Conservation (phyloP, 2,113 vertebrate genomes). For the Podocnemis expansa region DNA sequence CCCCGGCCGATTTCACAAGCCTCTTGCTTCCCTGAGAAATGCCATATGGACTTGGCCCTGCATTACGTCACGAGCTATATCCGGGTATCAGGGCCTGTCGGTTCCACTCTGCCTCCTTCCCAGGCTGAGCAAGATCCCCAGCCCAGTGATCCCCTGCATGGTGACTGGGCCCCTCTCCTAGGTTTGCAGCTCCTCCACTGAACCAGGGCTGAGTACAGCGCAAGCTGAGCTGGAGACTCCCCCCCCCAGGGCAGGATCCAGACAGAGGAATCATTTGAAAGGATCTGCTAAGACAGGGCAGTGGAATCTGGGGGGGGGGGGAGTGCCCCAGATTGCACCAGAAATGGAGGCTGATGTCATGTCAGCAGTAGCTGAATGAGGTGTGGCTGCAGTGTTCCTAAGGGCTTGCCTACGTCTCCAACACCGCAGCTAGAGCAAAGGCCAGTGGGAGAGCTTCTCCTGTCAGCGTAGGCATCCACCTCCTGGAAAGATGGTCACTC, state of each 20-base stretch:
- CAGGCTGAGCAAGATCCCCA: neutral
- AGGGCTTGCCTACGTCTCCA: too few relatives aligned
- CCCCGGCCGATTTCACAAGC: constrained; percentile 66
- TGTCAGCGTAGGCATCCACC: too few relatives aligned
- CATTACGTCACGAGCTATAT: neutral
- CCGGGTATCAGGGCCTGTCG: neutral
- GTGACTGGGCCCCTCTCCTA: too few relatives aligned
- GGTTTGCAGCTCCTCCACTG: neutral
- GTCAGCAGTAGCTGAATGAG: too few relatives aligned
- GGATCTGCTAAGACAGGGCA: neutral
- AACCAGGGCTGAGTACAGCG: neutral
- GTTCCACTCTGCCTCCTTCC: constrained; percentile 10
- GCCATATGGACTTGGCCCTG: constrained; percentile 43
- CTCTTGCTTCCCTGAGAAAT: constrained; percentile 18
- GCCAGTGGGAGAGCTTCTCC: too few relatives aligned
- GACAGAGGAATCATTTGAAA: neutral
- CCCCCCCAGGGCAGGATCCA: neutral
- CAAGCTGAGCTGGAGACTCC: neutral
- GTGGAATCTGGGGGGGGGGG: neutral
- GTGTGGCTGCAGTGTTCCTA: neutral
- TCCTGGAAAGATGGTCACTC: too few relatives aligned
- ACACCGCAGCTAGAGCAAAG: too few relatives aligned
- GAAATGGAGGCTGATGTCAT: neutral
- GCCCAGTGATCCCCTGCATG: accelerated
- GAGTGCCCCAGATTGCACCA: neutral